Conservation (phyloP, 1,140 invertebrate species). For the Tribolium madens region DNA sequence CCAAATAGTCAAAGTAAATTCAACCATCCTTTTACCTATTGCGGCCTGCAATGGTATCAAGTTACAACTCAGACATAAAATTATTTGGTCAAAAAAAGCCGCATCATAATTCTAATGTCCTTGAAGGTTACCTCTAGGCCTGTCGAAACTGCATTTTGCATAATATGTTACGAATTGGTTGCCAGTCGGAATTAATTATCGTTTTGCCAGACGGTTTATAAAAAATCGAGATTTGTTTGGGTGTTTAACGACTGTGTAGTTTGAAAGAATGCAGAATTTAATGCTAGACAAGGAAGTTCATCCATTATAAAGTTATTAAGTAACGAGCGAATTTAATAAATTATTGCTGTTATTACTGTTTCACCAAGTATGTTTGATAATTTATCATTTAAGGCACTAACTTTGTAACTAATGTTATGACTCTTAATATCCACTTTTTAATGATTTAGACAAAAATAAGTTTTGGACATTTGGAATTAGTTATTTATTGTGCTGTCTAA, state of each 20-base stretch:
- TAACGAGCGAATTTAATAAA: neutral
- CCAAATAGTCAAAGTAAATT: slow-evolving; percentile 10
- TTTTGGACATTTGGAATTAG: neutral
- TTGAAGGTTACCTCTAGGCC: slow-evolving; percentile 8
- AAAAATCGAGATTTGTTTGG: slow-evolving; percentile 5
- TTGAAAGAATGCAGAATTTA: neutral
- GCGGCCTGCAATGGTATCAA: neutral
- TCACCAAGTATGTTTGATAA: neutral
- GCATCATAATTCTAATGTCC: slow-evolving; percentile 18
- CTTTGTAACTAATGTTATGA: neutral
- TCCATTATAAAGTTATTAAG: slow-evolving; percentile 1
- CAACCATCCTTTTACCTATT: slow-evolving; percentile 20
- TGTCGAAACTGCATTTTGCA: slow-evolving; percentile 36
- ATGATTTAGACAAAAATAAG: neutral
- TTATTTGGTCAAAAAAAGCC: slow-evolving; percentile 29
- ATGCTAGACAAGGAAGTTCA: neutral
- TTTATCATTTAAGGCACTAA: neutral
- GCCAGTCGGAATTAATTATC: slow-evolving; percentile 27
- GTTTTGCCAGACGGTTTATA: neutral
- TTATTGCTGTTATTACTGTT: neutral
- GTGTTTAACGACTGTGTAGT: slow-evolving; percentile 9
- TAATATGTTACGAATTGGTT: slow-evolving; percentile 30
- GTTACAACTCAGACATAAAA: slow-evolving; percentile 26
- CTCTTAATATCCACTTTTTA: neutral
- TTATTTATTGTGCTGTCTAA: neutral